Evolutionary conservation across 2,113 vertebrate species (phyloP).

Genomic region (Bucco capensis): DNA sequence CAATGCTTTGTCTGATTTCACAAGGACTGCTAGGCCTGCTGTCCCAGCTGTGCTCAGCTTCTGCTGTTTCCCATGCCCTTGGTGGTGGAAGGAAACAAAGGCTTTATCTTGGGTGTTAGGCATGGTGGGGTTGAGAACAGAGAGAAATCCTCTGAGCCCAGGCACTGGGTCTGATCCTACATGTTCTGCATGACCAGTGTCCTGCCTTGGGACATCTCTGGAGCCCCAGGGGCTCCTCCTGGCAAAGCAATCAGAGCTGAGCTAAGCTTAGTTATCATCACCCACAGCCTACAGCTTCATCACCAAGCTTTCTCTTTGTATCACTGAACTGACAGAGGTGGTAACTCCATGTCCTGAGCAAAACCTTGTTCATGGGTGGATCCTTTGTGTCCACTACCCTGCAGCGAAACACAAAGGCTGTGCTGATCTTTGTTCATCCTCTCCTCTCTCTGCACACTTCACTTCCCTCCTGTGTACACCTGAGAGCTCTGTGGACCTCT

Average conservation of each 20-base stretch:
- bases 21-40: neutral
- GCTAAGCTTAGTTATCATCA: neutral
- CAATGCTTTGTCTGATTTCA: neutral
- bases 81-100: neutral
- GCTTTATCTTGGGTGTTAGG: neutral
- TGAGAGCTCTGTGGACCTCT: neutral
- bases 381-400: neutral
- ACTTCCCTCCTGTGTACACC: neutral
- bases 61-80: neutral
- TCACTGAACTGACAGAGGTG: neutral
- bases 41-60: neutral
- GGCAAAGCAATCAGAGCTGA: neutral
- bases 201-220: neutral
- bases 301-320: neutral
- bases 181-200: fast-evolving
- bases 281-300: neutral
- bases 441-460: neutral
- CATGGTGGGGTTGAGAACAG: neutral
- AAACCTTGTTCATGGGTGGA: neutral
- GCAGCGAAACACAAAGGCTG: no score
- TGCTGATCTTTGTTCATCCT: fast-evolving
- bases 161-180: neutral
- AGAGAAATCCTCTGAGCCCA: fast-evolving
- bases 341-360: neutral
- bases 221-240: neutral